A percentile compares a stretch with the other conserved stretches of the same genome.
phyloP scores from a whole-genome alignment of 2,113 vertebrate species.

The Chamaetylas fuelleborni region DNA sequence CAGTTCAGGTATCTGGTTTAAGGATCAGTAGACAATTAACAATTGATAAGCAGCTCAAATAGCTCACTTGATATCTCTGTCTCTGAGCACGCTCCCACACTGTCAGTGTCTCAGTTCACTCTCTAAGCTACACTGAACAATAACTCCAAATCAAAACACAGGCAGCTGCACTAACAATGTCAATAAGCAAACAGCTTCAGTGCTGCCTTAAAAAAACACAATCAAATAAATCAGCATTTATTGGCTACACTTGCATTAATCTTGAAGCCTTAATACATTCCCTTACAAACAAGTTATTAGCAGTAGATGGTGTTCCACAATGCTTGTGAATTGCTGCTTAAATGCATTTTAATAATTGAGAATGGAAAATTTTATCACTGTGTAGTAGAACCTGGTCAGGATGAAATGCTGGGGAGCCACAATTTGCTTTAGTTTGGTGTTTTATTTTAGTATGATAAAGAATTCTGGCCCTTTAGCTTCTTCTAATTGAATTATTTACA shows the following conservation, averaged over 20 bases:
- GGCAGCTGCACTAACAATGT: neutral
- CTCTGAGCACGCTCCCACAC: slow-evolving; percentile 39
- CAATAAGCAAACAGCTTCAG: neutral
- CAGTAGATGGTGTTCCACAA: neutral
- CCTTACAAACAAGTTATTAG: neutral
- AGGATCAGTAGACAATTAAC: slow-evolving; percentile 78
- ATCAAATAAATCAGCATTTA: neutral
- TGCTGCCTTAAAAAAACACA: neutral
- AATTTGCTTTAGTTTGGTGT: neutral
- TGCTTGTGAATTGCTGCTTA: neutral
- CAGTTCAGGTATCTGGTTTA: slow-evolving; percentile 75
- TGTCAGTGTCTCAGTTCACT: slow-evolving; percentile 27
- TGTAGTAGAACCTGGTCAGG: neutral
- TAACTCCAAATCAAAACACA: slow-evolving; percentile 66
- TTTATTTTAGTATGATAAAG: neutral
- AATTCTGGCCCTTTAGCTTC: neutral
- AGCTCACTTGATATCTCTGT: slow-evolving; percentile 63
- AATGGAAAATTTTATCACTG: neutral
- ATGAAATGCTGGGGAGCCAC: neutral
- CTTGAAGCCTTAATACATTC: neutral
- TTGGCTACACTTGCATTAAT: neutral
- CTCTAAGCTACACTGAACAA: slow-evolving; percentile 33
- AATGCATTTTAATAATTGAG: slow-evolving; percentile 50
- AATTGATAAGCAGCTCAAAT: slow-evolving; percentile 77
- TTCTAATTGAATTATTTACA: neutral